Evolutionary conservation across 2,113 vertebrate species (phyloP).

Genomic region (Hystrix cristata): DNA sequence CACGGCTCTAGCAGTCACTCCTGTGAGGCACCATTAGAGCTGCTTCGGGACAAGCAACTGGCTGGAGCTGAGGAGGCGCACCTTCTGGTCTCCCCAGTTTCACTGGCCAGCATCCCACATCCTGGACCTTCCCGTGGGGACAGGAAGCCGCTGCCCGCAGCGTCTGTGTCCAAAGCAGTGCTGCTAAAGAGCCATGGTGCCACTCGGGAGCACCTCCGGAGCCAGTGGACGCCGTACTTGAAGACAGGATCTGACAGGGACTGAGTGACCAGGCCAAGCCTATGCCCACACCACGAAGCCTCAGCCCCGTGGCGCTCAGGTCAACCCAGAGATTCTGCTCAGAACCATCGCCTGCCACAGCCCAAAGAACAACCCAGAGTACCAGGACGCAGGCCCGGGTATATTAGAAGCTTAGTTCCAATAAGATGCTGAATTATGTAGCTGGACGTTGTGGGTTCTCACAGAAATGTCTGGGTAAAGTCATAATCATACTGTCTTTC

Average conservation of each 20-base stretch:
- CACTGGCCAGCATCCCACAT: constrained; percentile 76
- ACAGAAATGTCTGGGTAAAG: not conserved
- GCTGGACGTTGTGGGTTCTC: not conserved
- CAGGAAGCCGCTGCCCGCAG: constrained; percentile 83
- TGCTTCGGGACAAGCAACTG: not conserved
- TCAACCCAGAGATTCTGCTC: constrained; percentile 81
- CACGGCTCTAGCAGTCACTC: not conserved
- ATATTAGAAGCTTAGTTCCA: not conserved
- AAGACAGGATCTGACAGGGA: constrained; percentile 84
- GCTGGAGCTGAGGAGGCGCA: constrained; percentile 72
- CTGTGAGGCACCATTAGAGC: not conserved
- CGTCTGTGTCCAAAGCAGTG: constrained; percentile 79
- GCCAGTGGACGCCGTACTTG: constrained; percentile 85
- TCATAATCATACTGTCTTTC: not conserved
- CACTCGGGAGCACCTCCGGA: constrained; percentile 84
- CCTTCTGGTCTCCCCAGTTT: constrained; percentile 74
- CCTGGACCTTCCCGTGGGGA: constrained; percentile 78
- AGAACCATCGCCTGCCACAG: constrained; percentile 75
- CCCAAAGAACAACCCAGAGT: constrained; percentile 80
- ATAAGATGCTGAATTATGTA: not conserved
- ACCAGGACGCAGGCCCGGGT: constrained; percentile 74
- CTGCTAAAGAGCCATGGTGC: not conserved
- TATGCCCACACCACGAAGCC: constrained; percentile 73
- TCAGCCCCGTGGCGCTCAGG: constrained; percentile 78
- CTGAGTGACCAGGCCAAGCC: constrained; percentile 81